Conservation (phyloP, 2,113 vertebrate species). For the Desmodus rotundus region DNA sequence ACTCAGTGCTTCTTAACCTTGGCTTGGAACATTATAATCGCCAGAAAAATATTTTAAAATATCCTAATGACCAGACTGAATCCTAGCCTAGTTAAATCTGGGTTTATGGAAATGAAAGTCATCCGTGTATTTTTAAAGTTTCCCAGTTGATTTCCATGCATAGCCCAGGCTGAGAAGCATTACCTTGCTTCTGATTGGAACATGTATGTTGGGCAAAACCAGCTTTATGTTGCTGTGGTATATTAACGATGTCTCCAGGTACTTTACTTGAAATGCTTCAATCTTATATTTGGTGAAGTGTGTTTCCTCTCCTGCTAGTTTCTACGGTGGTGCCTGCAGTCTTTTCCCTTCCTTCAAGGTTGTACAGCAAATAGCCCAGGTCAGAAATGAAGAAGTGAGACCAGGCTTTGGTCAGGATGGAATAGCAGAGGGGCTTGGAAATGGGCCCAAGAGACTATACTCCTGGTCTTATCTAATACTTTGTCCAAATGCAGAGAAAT, state of each 20-base stretch:
- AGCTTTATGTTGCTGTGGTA: neutral
- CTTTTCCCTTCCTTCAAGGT: neutral
- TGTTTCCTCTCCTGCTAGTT: neutral
- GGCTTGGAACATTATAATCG: neutral
- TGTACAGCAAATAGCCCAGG: neutral
- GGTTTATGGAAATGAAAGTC: neutral
- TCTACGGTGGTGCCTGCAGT: neutral
- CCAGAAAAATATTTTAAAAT: neutral
- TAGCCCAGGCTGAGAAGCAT: neutral
- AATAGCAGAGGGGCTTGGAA: neutral
- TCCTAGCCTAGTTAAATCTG: neutral
- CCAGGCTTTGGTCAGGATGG: neutral
- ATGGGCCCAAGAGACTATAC: neutral
- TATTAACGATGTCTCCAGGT: neutral
- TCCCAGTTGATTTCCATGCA: neutral
- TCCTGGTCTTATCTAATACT: neutral
- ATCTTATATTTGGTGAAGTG: neutral
- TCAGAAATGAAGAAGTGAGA: neutral
- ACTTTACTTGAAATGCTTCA: neutral
- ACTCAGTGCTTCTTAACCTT: neutral
- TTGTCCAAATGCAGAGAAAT: neutral
- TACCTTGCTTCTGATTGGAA: neutral
- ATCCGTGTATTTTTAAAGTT: conserved; percentile 9
- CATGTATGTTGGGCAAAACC: neutral
- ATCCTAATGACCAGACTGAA: neutral